These are phyloP conservation scores for Sebastes nivosus DNA, from an alignment of 2,797 vertebrate species.

Conservation along the genomic window DNA sequence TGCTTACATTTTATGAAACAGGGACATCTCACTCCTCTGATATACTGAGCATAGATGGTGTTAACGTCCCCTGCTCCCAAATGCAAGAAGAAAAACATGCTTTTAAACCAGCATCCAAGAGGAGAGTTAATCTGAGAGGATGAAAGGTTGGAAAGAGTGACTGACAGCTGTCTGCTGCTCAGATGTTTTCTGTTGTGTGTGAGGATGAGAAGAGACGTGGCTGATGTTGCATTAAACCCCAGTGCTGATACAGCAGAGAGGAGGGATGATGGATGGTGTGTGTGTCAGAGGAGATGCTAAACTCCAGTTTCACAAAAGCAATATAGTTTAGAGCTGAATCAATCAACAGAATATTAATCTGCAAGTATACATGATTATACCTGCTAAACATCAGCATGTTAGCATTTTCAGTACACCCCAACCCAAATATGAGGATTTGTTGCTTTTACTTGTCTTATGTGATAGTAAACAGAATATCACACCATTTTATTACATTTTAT, in stretches of 20 bases:
- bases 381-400: background rate
- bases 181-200: constrained; percentile 9
- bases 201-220: constrained; percentile 14
- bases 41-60: background rate
- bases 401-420: background rate
- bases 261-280: constrained; percentile 29
- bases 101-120: background rate
- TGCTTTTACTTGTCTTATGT: background rate
- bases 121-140: background rate
- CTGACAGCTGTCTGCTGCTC: constrained; percentile 29
- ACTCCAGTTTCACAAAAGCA: background rate
- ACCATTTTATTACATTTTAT: background rate
- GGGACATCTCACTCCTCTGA: background rate
- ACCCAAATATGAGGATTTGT: background rate
- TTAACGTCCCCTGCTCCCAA: background rate
- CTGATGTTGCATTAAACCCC: constrained; percentile 21
- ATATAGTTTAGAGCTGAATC: background rate
- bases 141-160: background rate
- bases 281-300: background rate
- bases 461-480: background rate
- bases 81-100: background rate
- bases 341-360: too few species aligned
- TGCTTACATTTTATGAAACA: constrained; percentile 30
- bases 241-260: constrained; percentile 26
- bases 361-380: background rate